Evolutionary conservation across 2,888 invertebrate genomes (phyloP), one percentile per base, ranked within the genome.

Genomic region (Drosophila recens): DNA sequence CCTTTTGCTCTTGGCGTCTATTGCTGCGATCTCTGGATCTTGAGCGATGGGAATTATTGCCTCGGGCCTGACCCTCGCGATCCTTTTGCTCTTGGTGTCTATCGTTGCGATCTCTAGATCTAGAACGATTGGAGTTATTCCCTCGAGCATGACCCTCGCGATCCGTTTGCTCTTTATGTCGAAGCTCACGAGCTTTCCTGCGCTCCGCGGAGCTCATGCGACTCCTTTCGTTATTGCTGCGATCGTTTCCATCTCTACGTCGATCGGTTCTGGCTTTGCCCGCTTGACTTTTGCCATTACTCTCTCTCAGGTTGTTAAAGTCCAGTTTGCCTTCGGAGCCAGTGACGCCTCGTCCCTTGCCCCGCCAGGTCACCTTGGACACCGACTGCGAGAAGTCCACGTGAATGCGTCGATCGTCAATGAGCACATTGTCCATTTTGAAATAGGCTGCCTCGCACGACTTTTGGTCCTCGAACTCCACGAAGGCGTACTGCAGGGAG

Each of bases 311-410:
- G 46, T 91, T 84, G 36, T 92, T 87, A 58, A 92, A 92, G 63
- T 92, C 92, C 10, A 91, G 66, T 11, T 78, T 82, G 3, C 74
- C 80, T 2, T 85, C 83, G 3, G 66, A 70, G 0, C 90, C 91
- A 23, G 89, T 81, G 0, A 97, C 95, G 5, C 97, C 97, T 90
- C 96, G 94, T 0, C 97, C 98, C 93, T 97, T 98, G 2, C 98
- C 98, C 59, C 95, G 94, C 97, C 97, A 98, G 86, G 96, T 96
- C 83, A 97, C 95, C 93, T 98, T 99, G 2, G 99, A 96, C 0
- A 99, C 99, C 53, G 99, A 99, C 92, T 99, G 99, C 75, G 98
- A 99, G 93, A 99, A 99, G 93, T 99, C 99, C 0, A 99, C 99
- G 93, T 99, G 99, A 89, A 99, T 99, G 75, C 99, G 94, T 30